These are phyloP conservation scores for Patella ulyssiponensis DNA, from an alignment of 2,888 invertebrate genomes.

Conservation along the genomic window DNA sequence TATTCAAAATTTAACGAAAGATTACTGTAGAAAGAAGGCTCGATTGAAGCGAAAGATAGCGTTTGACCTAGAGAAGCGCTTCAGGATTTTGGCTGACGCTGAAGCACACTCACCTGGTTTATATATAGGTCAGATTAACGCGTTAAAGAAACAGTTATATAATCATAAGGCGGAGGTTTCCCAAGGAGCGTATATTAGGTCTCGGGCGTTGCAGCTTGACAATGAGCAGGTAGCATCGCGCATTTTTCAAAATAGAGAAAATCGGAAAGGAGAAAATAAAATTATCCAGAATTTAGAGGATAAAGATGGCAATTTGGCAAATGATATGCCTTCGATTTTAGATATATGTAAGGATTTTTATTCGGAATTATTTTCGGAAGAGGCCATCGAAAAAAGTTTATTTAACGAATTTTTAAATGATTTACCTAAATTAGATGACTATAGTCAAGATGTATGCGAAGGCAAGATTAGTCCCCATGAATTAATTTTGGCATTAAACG, in stretches of 20 bases:
- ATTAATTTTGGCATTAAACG: slow-evolving; percentile 22
- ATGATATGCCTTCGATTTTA: slow-evolving; percentile 13
- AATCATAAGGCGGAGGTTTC: not conserved
- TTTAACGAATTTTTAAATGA: slow-evolving; percentile 13
- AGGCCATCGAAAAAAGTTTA: slow-evolving; percentile 20
- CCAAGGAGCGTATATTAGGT: slow-evolving; percentile 5
- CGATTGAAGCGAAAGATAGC: not conserved
- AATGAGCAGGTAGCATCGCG: not conserved
- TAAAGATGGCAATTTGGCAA: slow-evolving; percentile 3
- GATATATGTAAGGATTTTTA: slow-evolving; percentile 15
- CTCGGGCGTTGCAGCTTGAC: not conserved
- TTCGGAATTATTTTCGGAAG: slow-evolving; percentile 13
- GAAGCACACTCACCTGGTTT: not conserved
- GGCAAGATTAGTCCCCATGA: slow-evolving; percentile 13
- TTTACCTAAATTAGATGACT: slow-evolving; percentile 12
- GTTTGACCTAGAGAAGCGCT: slow-evolving; percentile 8
- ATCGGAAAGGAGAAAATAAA: not conserved
- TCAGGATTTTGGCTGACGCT: slow-evolving; percentile 4
- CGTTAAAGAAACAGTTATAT: not conserved
- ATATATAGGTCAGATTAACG: not conserved
- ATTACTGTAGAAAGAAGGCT: not conserved
- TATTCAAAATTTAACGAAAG: not conserved
- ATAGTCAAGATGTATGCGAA: slow-evolving; percentile 5
- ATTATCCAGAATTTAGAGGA: not conserved
- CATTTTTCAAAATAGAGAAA: not conserved